Evolutionary conservation across 2,888 invertebrate genomes (phyloP).

Genomic region (Coleophora deauratella): DNA sequence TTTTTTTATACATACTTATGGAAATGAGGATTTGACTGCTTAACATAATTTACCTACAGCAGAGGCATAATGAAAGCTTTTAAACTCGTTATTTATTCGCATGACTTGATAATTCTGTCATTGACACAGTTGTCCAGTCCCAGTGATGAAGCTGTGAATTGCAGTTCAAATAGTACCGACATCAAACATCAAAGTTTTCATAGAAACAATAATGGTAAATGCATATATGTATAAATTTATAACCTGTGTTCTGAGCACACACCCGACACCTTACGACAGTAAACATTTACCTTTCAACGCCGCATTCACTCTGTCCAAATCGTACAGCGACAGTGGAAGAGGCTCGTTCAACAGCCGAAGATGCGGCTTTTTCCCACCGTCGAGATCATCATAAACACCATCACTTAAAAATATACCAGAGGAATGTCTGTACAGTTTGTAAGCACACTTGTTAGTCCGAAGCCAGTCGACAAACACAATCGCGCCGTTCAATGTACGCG

Average conservation of each 20-base stretch:
- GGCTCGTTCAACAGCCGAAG: conserved; percentile 66
- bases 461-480: conserved; percentile 65
- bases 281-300: conserved; percentile 71
- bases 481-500: conserved; percentile 57
- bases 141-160: too few relatives aligned
- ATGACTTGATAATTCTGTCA: background rate
- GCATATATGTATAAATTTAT: conserved; percentile 41
- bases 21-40: too few relatives aligned
- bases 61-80: background rate
- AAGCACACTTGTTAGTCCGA: conserved; percentile 62
- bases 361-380: conserved; percentile 43
- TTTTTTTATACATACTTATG: background rate
- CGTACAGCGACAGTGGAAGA: conserved; percentile 64
- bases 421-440: conserved; percentile 64
- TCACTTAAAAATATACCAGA: conserved; percentile 69
- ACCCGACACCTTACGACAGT: conserved; percentile 45
- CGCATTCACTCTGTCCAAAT: conserved; percentile 69
- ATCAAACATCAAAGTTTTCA: conserved; percentile 7
- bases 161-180: too few relatives aligned
- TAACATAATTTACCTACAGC: background rate
- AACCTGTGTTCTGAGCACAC: conserved; percentile 35
- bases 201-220: conserved; percentile 28
- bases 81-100: background rate
- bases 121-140: too few relatives aligned
- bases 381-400: conserved; percentile 47